phyloP scores from a whole-genome alignment of 2,113 vertebrate species.

The Corythoichthys intestinalis region DNA sequence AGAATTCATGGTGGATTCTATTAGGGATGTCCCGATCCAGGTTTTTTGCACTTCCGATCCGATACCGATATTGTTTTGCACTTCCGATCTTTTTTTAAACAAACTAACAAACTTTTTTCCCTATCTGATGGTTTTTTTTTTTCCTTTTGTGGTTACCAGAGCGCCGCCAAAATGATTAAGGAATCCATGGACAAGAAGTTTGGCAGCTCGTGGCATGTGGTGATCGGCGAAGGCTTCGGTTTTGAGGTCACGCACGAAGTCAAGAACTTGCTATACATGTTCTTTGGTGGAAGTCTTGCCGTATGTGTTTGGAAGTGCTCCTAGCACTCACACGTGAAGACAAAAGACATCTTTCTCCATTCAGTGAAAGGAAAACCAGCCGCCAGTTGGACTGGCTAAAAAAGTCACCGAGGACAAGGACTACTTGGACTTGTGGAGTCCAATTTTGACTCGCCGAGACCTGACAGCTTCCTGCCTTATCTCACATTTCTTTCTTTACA shows the following conservation, averaged over 20 bases:
- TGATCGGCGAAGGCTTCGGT: slow-evolving; percentile 93
- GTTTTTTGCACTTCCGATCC: no score
- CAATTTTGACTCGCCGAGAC: background rate
- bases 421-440: slow-evolving; percentile 4
- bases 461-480: slow-evolving; percentile 28
- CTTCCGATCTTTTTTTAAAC: no score
- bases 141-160: slow-evolving; percentile 64
- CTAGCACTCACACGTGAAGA: slow-evolving; percentile 66
- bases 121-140: background rate
- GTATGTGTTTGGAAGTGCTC: slow-evolving; percentile 98
- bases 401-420: slow-evolving; percentile 16
- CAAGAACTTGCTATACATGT: slow-evolving; percentile 98
- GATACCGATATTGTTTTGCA: no score
- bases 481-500: slow-evolving; percentile 14
- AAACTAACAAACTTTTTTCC: no score
- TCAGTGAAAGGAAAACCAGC: slow-evolving; percentile 33
- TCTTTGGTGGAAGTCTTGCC: slow-evolving; percentile 91
- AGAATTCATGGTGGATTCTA: no score
- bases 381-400: slow-evolving; percentile 27
- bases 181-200: slow-evolving; percentile 99
- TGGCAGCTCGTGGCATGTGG: slow-evolving; percentile 97
- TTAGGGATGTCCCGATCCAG: no score
- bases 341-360: background rate
- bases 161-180: slow-evolving; percentile 97
- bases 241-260: slow-evolving; percentile 95